Base-by-base conservation (phyloP, 2,113 vertebrate species). In the Seriola dumerili region DNA sequence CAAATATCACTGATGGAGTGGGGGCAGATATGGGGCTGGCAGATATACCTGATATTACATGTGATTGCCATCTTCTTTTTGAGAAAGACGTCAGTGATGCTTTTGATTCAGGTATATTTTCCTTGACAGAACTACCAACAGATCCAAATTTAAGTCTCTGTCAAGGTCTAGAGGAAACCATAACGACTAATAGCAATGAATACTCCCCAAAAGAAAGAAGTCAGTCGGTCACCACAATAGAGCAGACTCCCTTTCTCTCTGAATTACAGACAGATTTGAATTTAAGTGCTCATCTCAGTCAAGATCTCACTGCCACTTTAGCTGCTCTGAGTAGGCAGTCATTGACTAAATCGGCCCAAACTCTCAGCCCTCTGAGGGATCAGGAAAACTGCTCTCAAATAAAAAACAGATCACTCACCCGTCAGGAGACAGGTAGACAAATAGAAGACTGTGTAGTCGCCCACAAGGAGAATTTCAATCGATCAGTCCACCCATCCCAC, bases 51-150 rank as follows among this genome's bases (percentile, higher is more conserved):
- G 32, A 63, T 40, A 32, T 58, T 19, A 70, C 44, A 21, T 67
- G 44, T 48, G 63, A 69, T 48, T 59, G 59, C 50, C 63, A 48
- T 40, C 52, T 40, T 65, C 38, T 61, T 42, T 67, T 36, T 23
- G 72, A 81, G 32, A n/a, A 80, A 70, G 63, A 78, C 54, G 19
- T 42, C 3, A 16, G 38, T 34, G 77, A 90, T 10, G 25, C 66
- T 64, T 84, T 76, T 52, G 84, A 85, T 72, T 89, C 86, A 1
- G 80, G 70, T 21, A 36, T 72, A 21, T 80, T 90, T 59, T 86
- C 81, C 6, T 32, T 67, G 52, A 72, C 40, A 46, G 80, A 87
- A 73, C 61, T 81, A 50, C 59, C 58, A 44, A 25, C 50, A 42
- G 83, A 73, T 63, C 48, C 61, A 12, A 68, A 59, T 21, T 9